Evolutionary conservation across 2,888 invertebrate genomes (phyloP), one percentile per base, ranked within the genome.

Genomic region (Asteroscopus sphinx): DNA sequence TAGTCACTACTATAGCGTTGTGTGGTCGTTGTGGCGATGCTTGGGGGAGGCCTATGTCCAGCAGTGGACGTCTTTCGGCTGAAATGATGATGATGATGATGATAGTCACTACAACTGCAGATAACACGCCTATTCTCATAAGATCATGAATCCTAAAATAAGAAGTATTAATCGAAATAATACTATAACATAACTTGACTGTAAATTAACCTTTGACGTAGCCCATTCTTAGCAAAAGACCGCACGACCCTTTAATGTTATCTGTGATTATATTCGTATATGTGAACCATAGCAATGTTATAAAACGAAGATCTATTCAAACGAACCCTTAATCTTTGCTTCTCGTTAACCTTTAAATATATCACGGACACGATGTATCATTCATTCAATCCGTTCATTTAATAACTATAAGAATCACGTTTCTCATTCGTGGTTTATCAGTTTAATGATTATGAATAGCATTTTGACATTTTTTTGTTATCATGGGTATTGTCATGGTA

Each of bases 371-470:
- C 44, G 39, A 58, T 67, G 54, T 52, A 45, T 60, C 40, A 42
- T 42, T 44, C 39, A 66, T 52, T 59, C 12, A 37, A 32, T 58
- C 42, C 6, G 30, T 52, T 11, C 35, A 51, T 47, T 39, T 51
- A 45, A 57, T 60, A 55, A 52, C 15, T 35, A 54, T 56, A 64
- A 60, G 44, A 69, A 58, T 63, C 68, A 75, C 63, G 59, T 73
- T 68, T 56, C 26, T 56, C 21, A 39, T 62, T 36, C 60, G 62
- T 74, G 64, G 45, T 51, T 53, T 67, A 74, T 67, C 63, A 53
- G n/a, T 57, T 42, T 16, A 58, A 61, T 60, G 15, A 33, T 32
- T 37, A 30, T 33, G 33, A 36, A 46, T 41, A 41, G 5, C 7
- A 37, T 26, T 55, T 33, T 36, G 6, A 35, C 5, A 55, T 49